Percentiles rank a stretch among this genome's conserved stretches.
Evolutionary conservation across 2,888 invertebrate species (phyloP).

Genomic region (Frankliniella fusca): DNA sequence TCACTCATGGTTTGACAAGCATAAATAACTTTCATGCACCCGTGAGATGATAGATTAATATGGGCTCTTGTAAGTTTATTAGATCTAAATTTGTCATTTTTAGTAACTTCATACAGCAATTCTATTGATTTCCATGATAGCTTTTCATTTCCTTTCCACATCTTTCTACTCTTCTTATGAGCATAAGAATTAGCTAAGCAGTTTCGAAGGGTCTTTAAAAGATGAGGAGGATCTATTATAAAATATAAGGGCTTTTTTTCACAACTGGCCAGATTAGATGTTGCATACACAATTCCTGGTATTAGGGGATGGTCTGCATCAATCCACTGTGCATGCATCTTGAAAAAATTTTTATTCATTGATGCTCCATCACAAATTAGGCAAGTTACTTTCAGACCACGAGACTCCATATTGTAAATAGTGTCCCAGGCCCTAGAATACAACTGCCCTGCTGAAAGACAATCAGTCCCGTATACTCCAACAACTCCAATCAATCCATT

Average conservation of each 20-base stretch:
- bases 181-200: constrained; percentile 3
- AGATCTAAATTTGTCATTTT: background rate
- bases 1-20: background rate
- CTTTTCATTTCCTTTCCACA: background rate
- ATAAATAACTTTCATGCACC: background rate
- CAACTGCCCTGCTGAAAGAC: background rate
- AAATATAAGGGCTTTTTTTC: background rate
- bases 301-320: background rate
- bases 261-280: background rate
- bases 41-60: background rate
- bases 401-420: background rate
- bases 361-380: constrained; percentile 3
- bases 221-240: background rate
- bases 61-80: background rate
- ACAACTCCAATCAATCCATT: background rate
- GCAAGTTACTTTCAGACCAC: background rate
- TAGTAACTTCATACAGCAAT: background rate
- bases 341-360: background rate
- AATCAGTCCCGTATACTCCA: background rate
- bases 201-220: background rate
- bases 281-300: background rate
- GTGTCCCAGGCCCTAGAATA: background rate
- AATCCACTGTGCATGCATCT: background rate
- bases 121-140: background rate
- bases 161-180: background rate